Conservation (phyloP, 1,140 invertebrate species). For the Liolophura sinensis region DNA sequence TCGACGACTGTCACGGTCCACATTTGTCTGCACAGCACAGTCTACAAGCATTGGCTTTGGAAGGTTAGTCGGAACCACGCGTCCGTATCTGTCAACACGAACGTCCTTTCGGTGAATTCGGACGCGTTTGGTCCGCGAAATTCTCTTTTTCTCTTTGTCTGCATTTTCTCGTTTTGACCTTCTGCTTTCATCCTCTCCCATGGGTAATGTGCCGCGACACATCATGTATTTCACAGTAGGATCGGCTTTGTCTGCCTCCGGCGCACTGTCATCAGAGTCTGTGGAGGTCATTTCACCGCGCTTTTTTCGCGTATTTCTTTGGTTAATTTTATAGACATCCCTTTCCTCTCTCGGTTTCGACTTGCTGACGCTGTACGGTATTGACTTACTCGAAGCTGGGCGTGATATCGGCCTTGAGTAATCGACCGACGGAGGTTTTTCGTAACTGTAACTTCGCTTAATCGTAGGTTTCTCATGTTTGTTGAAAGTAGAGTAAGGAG, state of each 20-base stretch:
- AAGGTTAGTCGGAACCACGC: neutral
- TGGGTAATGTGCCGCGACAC: slow-evolving; percentile 48
- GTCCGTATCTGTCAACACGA: slow-evolving; percentile 25
- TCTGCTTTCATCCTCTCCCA: slow-evolving; percentile 31
- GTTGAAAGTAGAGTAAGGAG: slow-evolving; percentile 42
- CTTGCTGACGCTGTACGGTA: slow-evolving; percentile 3
- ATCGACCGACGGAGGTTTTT: slow-evolving; percentile 13
- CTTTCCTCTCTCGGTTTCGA: neutral
- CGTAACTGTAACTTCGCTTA: slow-evolving; percentile 29
- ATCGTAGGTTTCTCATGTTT: slow-evolving; percentile 35
- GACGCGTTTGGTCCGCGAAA: slow-evolving; percentile 40
- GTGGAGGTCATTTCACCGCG: slow-evolving; percentile 21
- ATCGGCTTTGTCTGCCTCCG: slow-evolving; percentile 45
- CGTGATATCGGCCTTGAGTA: slow-evolving; percentile 21
- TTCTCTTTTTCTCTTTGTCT: slow-evolving; percentile 31
- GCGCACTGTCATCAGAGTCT: slow-evolving; percentile 47
- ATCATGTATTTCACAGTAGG: slow-evolving; percentile 31
- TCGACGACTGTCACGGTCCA: slow-evolving; percentile 30
- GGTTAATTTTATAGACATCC: slow-evolving; percentile 12
- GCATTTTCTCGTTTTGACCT: slow-evolving; percentile 23
- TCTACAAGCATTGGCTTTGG: slow-evolving; percentile 23
- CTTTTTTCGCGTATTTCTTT: slow-evolving; percentile 15
- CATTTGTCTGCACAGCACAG: slow-evolving; percentile 42
- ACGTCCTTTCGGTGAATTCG: slow-evolving; percentile 27
- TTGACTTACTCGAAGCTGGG: slow-evolving; percentile 14